These are phyloP conservation scores for Lipophrys pholis DNA, from an alignment of 2,113 vertebrate species.

Conservation along the genomic window DNA sequence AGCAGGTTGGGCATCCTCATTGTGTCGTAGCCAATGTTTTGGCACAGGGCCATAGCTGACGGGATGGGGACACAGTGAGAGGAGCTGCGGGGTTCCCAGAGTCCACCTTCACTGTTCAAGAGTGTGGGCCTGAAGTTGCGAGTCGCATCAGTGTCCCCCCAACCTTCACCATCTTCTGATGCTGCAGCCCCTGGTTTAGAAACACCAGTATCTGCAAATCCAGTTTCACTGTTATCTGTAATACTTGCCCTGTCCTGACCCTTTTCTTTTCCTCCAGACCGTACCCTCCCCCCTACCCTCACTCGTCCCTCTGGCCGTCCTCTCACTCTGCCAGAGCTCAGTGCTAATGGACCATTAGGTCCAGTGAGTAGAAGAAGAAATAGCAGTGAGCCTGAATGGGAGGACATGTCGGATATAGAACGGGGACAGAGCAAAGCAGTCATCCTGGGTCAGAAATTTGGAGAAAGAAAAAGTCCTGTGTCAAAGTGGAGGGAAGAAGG, in stretches of 20 bases:
- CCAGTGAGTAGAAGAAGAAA: slow-evolving; percentile 65
- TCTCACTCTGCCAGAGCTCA: slow-evolving; percentile 27
- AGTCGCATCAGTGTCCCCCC: slow-evolving; percentile 31
- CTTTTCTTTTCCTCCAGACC: slow-evolving; percentile 44
- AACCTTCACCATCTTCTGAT: slow-evolving; percentile 21
- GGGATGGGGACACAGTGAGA: slow-evolving; percentile 84
- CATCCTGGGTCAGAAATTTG: slow-evolving; percentile 14
- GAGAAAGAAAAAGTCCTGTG: slow-evolving; percentile 37
- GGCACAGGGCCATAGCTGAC: slow-evolving; percentile 84
- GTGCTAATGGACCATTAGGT: slow-evolving; percentile 18
- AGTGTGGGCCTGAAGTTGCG: slow-evolving; percentile 37
- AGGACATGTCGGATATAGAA: slow-evolving; percentile 32
- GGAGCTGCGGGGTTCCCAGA: slow-evolving; percentile 82
- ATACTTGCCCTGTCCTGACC: slow-evolving; percentile 10
- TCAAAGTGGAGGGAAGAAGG: slow-evolving; percentile 52
- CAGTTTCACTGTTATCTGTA: slow-evolving; percentile 27
- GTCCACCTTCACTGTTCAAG: slow-evolving; percentile 55
- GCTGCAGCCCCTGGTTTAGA: slow-evolving; percentile 23
- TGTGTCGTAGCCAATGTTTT: slow-evolving; percentile 85
- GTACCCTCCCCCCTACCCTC: slow-evolving; percentile 18
- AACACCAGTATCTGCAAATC: slow-evolving; percentile 26
- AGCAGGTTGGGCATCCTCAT: slow-evolving; percentile 89
- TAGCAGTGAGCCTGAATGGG: slow-evolving; percentile 26
- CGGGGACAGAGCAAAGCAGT: slow-evolving; percentile 19
- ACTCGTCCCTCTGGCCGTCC: slow-evolving; percentile 28